A percentile compares a stretch with the other conserved stretches of the same genome.
These are phyloP conservation scores for Zootermopsis nevadensis DNA, from an alignment of 2,888 invertebrate genomes.

Conservation along the genomic window DNA sequence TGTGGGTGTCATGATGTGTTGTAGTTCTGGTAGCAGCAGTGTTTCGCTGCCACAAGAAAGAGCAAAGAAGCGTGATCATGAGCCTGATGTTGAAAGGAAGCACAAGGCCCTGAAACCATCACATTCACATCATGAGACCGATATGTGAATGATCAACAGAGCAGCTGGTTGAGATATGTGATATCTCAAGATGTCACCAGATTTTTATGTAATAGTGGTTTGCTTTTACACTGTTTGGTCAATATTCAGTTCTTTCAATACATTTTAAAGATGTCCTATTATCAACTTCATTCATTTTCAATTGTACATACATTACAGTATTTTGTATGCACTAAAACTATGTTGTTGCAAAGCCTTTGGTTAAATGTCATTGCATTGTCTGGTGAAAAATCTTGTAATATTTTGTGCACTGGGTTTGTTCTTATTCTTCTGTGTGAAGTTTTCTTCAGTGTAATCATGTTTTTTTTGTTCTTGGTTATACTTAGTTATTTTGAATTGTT, in stretches of 20 bases:
- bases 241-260: too few species aligned
- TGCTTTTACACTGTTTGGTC: too few species aligned
- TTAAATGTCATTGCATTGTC: background rate
- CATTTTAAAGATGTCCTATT: too few species aligned
- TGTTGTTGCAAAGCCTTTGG: too few species aligned
- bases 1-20: background rate
- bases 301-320: too few species aligned
- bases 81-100: slow-evolving; percentile 45
- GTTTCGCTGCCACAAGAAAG: slow-evolving; percentile 56
- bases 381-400: background rate
- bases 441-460: background rate
- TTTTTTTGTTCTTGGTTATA: background rate
- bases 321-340: too few species aligned
- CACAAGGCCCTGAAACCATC: slow-evolving; percentile 44
- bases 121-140: slow-evolving; percentile 28
- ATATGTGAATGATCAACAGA: slow-evolving; percentile 20
- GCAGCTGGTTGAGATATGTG: background rate
- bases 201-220: background rate
- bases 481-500: background rate
- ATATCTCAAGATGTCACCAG: background rate
- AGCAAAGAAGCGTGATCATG: slow-evolving; percentile 57
- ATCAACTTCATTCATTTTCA: too few species aligned
- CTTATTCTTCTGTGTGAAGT: background rate
- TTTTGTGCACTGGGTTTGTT: background rate
- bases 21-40: background rate